Evolutionary conservation across 2,888 invertebrate species (phyloP).

Genomic region (Cataglyphis cursor): DNA sequence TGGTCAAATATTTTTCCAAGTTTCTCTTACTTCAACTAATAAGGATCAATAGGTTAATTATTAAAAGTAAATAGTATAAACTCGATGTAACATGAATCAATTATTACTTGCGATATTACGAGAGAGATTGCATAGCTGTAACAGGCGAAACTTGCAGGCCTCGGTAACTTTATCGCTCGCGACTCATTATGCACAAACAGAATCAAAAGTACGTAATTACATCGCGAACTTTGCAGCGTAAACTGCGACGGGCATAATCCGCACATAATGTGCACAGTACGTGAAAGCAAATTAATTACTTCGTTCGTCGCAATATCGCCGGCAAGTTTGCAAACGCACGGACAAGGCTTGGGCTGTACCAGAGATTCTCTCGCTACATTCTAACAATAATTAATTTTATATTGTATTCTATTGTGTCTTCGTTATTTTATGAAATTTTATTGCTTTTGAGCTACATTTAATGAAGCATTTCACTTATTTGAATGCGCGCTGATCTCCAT

Average conservation of each 20-base stretch:
- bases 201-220: conserved; percentile 56
- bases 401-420: neutral
- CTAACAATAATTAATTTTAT: conserved; percentile 38
- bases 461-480: neutral
- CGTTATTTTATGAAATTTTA: neutral
- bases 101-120: conserved; percentile 43
- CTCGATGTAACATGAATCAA: conserved; percentile 36
- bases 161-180: conserved; percentile 52
- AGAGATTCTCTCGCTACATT: conserved; percentile 26
- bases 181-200: conserved; percentile 56
- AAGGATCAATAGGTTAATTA: conserved; percentile 18
- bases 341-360: conserved; percentile 26
- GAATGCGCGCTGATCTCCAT: neutral
- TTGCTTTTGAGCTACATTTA: neutral
- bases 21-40: neutral
- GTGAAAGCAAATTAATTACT: conserved; percentile 57
- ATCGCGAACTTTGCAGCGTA: conserved; percentile 53
- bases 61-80: conserved; percentile 25
- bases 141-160: conserved; percentile 39
- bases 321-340: conserved; percentile 45
- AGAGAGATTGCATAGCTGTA: conserved; percentile 42
- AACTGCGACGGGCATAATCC: conserved; percentile 56
- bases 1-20: neutral
- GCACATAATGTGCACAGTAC: conserved; percentile 54
- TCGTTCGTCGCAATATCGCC: conserved; percentile 51